Conservation (phyloP, 2,113 vertebrate genomes). For the Chauna torquata region DNA sequence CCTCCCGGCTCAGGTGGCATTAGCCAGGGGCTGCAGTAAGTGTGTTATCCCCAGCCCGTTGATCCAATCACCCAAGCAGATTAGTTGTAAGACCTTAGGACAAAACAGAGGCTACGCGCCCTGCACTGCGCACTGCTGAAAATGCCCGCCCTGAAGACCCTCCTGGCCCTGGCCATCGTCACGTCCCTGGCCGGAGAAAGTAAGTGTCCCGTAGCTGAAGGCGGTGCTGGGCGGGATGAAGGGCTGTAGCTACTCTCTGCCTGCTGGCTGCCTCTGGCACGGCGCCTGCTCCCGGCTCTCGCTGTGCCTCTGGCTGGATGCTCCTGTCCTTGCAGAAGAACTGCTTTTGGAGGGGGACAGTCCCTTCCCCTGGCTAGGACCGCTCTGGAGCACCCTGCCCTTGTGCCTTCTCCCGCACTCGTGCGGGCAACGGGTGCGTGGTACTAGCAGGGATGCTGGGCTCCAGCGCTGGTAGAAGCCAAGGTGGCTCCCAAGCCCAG, state of each 20-base stretch:
- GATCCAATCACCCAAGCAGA: conserved; percentile 74
- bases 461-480: accelerated
- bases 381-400: not conserved
- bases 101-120: conserved; percentile 28
- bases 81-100: conserved; percentile 76
- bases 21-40: conserved; percentile 54
- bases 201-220: conserved; percentile 62
- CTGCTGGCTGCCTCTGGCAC: not conserved
- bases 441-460: not conserved
- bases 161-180: conserved; percentile 74
- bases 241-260: not conserved
- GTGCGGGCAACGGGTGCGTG: accelerated
- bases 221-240: accelerated
- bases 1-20: conserved; percentile 41
- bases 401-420: not conserved
- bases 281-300: not conserved
- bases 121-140: not conserved
- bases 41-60: conserved; percentile 70
- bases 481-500: not conserved
- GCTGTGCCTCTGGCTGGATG: accelerated
- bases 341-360: accelerated
- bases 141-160: conserved; percentile 74
- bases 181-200: conserved; percentile 71
- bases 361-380: not conserved
- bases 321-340: not conserved